Percentiles rank a stretch among this genome's conserved stretches.
phyloP scores from a whole-genome alignment of 2,113 vertebrate genomes.

The Cyphomyrus discorhynchus region DNA sequence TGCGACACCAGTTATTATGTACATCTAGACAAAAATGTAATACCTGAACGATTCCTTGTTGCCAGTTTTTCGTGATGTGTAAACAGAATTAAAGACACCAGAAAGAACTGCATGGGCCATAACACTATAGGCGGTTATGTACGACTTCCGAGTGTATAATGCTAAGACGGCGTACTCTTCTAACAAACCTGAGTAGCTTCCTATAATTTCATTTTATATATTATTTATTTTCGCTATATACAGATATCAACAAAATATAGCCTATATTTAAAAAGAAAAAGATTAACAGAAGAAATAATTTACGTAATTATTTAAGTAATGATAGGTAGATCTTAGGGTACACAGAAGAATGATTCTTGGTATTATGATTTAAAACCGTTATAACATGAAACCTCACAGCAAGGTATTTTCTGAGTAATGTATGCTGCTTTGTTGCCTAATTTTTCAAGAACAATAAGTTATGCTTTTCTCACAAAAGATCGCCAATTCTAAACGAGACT shows the following conservation, averaged over 20 bases:
- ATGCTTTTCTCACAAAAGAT: conserved; percentile 30
- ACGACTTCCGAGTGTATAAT: neutral
- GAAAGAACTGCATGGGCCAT: neutral
- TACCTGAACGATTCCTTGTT: neutral
- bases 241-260: neutral
- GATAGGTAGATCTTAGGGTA: neutral
- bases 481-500: conserved; percentile 35
- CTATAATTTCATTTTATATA: neutral
- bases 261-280: neutral
- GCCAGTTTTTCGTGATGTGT: neutral
- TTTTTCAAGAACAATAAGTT: conserved; percentile 55
- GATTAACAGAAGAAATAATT: neutral
- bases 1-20: neutral
- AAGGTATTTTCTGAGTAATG: conserved; percentile 28
- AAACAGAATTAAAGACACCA: neutral
- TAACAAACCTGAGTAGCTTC: neutral
- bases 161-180: neutral
- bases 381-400: neutral
- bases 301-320: neutral
- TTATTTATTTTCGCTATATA: neutral
- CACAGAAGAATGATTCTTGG: neutral
- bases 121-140: neutral
- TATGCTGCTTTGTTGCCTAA: neutral
- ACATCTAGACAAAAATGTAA: neutral
- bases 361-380: conserved; percentile 19